A percentile compares a stretch with the other conserved stretches of the same genome.
Conservation (phyloP, 2,888 invertebrate species). For the Mamestra brassicae region DNA sequence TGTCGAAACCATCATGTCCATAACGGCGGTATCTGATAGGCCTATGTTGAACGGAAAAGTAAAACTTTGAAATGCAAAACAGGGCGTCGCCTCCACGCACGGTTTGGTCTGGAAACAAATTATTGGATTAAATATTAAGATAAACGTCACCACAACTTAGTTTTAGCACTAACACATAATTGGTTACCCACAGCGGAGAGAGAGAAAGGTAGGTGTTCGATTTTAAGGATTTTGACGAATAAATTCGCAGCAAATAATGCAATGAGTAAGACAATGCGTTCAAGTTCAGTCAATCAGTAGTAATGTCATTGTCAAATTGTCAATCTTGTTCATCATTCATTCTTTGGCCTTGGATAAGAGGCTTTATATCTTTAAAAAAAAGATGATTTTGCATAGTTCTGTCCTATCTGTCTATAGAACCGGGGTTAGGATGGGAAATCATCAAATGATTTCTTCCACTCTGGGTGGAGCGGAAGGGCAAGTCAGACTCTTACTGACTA, state of each 20-base stretch:
- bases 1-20: slow-evolving; percentile 98
- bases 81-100: slow-evolving; percentile 85
- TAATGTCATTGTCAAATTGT: neutral
- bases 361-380: neutral
- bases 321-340: neutral
- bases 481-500: too few relatives aligned
- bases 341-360: neutral
- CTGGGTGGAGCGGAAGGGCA: too few relatives aligned
- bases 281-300: neutral
- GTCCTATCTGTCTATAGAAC: neutral
- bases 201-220: slow-evolving; percentile 30
- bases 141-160: neutral
- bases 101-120: slow-evolving; percentile 67
- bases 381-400: neutral
- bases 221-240: slow-evolving; percentile 1
- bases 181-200: slow-evolving; percentile 41
- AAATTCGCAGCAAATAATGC: slow-evolving; percentile 26
- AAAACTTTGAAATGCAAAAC: slow-evolving; percentile 78
- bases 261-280: slow-evolving; percentile 7
- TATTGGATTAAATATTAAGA: slow-evolving; percentile 3
- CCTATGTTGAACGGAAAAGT: slow-evolving; percentile 93
- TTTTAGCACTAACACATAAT: slow-evolving; percentile 5
- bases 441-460: too few relatives aligned
- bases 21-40: slow-evolving; percentile 96
- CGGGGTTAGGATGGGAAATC: too few relatives aligned